phyloP scores from a whole-genome alignment of 2,113 vertebrate genomes.

The Carassius gibelio region DNA sequence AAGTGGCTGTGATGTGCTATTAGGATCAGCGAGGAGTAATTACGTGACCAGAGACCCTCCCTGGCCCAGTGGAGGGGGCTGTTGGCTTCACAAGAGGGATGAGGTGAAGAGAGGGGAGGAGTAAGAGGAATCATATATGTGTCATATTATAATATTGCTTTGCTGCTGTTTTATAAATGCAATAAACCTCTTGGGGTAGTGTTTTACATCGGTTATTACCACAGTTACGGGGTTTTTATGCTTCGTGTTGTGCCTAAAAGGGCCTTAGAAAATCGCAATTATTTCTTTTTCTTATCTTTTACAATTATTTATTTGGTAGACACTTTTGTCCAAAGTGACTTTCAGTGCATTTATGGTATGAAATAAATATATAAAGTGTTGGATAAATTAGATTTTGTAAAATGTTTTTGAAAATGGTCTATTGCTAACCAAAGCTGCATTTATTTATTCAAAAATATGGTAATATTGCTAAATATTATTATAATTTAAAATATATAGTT shows the following conservation, averaged over 20 bases:
- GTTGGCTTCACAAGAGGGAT: slow-evolving; percentile 29
- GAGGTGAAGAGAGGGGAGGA: slow-evolving; percentile 23
- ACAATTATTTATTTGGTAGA: neutral
- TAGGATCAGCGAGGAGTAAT: slow-evolving; percentile 81
- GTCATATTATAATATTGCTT: slow-evolving; percentile 17
- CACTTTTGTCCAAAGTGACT: neutral
- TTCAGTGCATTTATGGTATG: neutral
- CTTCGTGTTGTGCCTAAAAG: neutral
- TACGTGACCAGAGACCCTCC: slow-evolving; percentile 70
- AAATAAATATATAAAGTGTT: neutral
- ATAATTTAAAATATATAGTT: neutral
- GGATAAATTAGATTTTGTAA: too few relatives aligned
- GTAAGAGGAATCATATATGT: slow-evolving; percentile 17
- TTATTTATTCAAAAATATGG: neutral
- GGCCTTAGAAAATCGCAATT: neutral
- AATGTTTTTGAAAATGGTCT: too few relatives aligned
- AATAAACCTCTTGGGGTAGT: neutral
- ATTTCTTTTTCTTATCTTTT: neutral
- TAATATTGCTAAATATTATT: neutral
- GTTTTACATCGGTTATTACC: neutral
- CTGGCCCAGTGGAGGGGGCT: slow-evolving; percentile 32
- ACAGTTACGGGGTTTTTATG: neutral
- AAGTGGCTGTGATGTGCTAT: slow-evolving; percentile 80
- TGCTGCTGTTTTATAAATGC: neutral
- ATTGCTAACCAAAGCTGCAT: neutral